A percentile compares a stretch with the other conserved stretches of the same genome.
phyloP scores from a whole-genome alignment of 2,888 invertebrate genomes.

The Mylabris sibirica region DNA sequence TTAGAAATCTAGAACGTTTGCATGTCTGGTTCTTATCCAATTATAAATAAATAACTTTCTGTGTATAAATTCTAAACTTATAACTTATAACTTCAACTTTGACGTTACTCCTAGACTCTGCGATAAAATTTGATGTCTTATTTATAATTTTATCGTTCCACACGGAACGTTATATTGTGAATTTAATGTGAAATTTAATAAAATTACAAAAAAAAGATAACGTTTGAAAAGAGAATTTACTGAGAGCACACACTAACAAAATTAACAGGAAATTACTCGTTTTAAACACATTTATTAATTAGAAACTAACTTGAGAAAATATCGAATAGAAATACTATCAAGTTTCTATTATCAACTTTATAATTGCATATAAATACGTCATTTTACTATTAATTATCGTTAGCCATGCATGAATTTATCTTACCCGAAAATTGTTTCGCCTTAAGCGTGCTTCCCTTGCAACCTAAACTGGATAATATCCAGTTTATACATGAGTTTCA shows the following conservation, averaged over 20 bases:
- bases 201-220: too few relatives aligned
- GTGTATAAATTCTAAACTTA: not conserved
- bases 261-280: too few relatives aligned
- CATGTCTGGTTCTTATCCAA: not conserved
- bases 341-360: too few relatives aligned
- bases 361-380: too few relatives aligned
- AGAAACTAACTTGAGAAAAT: too few relatives aligned
- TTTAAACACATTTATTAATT: too few relatives aligned
- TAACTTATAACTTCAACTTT: too few relatives aligned
- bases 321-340: too few relatives aligned
- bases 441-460: not conserved
- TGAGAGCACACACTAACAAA: too few relatives aligned
- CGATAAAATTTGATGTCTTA: not conserved
- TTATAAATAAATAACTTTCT: not conserved
- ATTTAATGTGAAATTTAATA: too few relatives aligned
- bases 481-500: conserved; percentile 1
- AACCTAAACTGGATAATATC: not conserved
- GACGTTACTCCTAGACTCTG: not conserved
- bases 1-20: not conserved
- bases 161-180: too few relatives aligned
- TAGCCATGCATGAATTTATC: not conserved
- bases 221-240: too few relatives aligned
- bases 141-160: not conserved
- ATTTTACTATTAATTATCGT: not conserved
- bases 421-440: not conserved